A percentile compares a stretch with the other conserved stretches of the same genome.
phyloP scores from a whole-genome alignment of 2,888 invertebrate species.

The Bellardia pandia region DNA sequence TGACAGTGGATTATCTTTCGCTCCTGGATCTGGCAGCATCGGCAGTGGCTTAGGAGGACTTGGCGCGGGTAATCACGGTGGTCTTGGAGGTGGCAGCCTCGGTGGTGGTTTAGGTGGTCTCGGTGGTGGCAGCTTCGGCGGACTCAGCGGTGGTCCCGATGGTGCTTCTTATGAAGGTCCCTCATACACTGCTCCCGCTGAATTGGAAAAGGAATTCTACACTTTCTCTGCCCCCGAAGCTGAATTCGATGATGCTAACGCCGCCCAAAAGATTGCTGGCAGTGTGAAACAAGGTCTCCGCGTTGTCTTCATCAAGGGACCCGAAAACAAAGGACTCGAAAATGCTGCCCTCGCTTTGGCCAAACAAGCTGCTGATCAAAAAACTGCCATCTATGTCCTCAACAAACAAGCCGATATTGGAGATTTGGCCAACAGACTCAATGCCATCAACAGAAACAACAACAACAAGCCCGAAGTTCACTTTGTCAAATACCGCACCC shows the following conservation, averaged over 20 bases:
- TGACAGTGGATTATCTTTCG: constrained; percentile 41
- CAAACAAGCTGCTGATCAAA: constrained; percentile 81
- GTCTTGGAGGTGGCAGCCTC: too few relatives aligned
- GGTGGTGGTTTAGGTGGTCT: constrained; percentile 5
- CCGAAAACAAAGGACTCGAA: constrained; percentile 81
- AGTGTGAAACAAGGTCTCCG: constrained; percentile 77
- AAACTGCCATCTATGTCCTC: constrained; percentile 83
- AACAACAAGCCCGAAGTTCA: constrained; percentile 81
- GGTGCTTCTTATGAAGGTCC: constrained; percentile 44
- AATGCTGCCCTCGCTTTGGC: constrained; percentile 80
- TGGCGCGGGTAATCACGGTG: not conserved
- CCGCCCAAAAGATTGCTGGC: constrained; percentile 46
- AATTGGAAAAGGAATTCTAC: constrained; percentile 73
- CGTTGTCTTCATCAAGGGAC: constrained; percentile 82
- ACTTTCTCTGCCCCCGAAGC: constrained; percentile 72
- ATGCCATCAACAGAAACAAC: constrained; percentile 77
- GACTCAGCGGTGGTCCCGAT: constrained; percentile 45
- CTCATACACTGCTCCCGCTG: constrained; percentile 61
- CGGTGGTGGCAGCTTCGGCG: constrained; percentile 3
- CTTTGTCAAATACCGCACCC: constrained; percentile 78
- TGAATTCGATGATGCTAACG: constrained; percentile 58
- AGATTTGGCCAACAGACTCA: constrained; percentile 79
- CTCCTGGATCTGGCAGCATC: constrained; percentile 19
- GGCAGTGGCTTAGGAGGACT: not conserved
- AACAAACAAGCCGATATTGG: constrained; percentile 80